Base-by-base conservation (phyloP, 2,113 vertebrate genomes). In the Centropus bengalensis region DNA sequence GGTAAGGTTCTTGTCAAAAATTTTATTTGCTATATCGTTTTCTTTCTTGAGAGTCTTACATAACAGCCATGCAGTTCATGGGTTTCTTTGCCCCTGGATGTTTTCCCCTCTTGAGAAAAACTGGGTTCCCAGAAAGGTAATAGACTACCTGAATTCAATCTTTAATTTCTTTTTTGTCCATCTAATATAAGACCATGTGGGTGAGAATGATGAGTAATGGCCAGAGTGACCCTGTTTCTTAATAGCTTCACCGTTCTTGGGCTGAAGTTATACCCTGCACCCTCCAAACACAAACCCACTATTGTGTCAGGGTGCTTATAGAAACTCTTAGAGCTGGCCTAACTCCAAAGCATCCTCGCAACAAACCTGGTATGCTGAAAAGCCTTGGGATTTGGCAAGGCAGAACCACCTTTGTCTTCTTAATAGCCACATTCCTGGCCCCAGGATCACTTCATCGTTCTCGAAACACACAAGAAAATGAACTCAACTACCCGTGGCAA, bases 1-100 rank as follows among this genome's bases (percentile, higher is more conserved):
- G 98, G 99, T 99, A 96, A 97, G 94, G 6, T 64, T 54, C 32
- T 32, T 38, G 44, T 12, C 7, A 75, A 77, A 78, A n/a, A 51
- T 45, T 3, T 8, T 45, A 13, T 14, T 67, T 58, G 24, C 27
- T 58, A 10, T 58, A 9, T 12, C 0, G 18, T 74, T 89, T 91
- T 82, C 14, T 81, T 10, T 52, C n/a, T 56, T 66, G 36, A 86
- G 8, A 36, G 10, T 18, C 54, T 79, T 70, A 60, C 4, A 4
- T 78, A 64, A 58, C 32, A 71, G 49, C 5, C 16, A 80, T 23
- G 5, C 14, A 40, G 11, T 74, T 82, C 45, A 69, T 56, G 28
- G 33, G 36, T 80, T 59, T 3, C 1, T 85, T 79, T 85, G 10
- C 4, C 32, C 15, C 4, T 8, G 10, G 14, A 38, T 42, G 14